These are phyloP conservation scores for Microchirus variegatus DNA, from an alignment of 2,797 vertebrate species.

Conservation along the genomic window DNA sequence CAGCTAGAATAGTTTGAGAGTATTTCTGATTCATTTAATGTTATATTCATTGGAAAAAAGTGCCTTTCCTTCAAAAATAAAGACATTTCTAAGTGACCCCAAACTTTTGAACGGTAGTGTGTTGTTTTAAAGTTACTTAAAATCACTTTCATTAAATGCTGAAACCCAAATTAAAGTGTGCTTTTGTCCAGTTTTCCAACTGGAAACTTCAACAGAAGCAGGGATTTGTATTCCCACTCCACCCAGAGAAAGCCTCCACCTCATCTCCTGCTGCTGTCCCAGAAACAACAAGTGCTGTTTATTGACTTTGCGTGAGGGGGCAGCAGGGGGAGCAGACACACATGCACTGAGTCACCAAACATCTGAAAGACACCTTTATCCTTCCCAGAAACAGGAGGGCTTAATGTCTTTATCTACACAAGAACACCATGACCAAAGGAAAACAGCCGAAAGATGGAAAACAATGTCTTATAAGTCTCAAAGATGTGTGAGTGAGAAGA, in stretches of 20 bases:
- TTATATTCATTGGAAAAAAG: too few relatives aligned
- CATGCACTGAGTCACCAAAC: constrained; percentile 71
- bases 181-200: neutral
- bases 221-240: constrained; percentile 32
- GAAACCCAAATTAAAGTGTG: neutral
- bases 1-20: too few relatives aligned
- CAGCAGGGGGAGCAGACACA: constrained; percentile 68
- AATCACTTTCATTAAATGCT: neutral
- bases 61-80: too few relatives aligned
- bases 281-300: constrained; percentile 78
- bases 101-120: too few relatives aligned
- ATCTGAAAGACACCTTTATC: constrained; percentile 74
- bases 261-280: constrained; percentile 55
- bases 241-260: constrained; percentile 31
- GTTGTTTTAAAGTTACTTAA: too few relatives aligned
- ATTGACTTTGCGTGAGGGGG: constrained; percentile 71
- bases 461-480: constrained; percentile 76
- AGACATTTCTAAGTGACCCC: too few relatives aligned
- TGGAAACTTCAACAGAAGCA: constrained; percentile 42
- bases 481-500: constrained; percentile 60
- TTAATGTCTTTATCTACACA: constrained; percentile 69
- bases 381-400: constrained; percentile 72
- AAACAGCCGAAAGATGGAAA: constrained; percentile 70
- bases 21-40: too few relatives aligned
- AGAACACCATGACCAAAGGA: constrained; percentile 68